phyloP scores from a whole-genome alignment of 2,113 vertebrate species.

The Labrus mixtus region DNA sequence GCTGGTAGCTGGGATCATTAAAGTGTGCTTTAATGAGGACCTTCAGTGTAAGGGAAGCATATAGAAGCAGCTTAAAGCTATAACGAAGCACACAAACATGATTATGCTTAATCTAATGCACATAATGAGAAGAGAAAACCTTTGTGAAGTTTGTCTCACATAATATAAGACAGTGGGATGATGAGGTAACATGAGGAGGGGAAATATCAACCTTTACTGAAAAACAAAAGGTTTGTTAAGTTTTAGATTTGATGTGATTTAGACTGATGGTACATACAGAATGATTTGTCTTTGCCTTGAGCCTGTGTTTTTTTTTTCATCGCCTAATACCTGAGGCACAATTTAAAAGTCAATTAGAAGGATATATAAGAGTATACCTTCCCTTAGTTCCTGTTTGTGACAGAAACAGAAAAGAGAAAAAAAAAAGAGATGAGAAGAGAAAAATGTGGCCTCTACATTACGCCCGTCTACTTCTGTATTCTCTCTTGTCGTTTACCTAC shows the following conservation, averaged over 20 bases:
- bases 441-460: neutral
- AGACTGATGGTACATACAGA: neutral
- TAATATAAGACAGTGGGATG: constrained; percentile 53
- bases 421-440: neutral
- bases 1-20: constrained; percentile 66
- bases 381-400: neutral
- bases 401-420: constrained; percentile 12
- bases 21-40: constrained; percentile 64
- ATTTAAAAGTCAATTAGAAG: constrained; percentile 18
- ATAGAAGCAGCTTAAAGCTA: constrained; percentile 59
- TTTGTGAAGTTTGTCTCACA: constrained; percentile 45
- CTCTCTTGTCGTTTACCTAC: neutral
- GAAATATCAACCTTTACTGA: constrained; percentile 32
- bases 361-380: neutral
- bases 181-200: constrained; percentile 39
- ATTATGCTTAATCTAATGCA: constrained; percentile 44
- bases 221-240: constrained; percentile 44
- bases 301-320: constrained; percentile 24
- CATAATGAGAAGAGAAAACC: constrained; percentile 46
- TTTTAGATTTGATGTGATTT: constrained; percentile 36
- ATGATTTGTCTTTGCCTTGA: neutral
- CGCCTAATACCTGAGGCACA: constrained; percentile 5
- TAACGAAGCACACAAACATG: constrained; percentile 38
- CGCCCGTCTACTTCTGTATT: neutral
- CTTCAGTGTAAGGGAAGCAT: constrained; percentile 40